Evolutionary conservation across 2,888 invertebrate species (phyloP).

Genomic region (Dastarcus helophoroides): DNA sequence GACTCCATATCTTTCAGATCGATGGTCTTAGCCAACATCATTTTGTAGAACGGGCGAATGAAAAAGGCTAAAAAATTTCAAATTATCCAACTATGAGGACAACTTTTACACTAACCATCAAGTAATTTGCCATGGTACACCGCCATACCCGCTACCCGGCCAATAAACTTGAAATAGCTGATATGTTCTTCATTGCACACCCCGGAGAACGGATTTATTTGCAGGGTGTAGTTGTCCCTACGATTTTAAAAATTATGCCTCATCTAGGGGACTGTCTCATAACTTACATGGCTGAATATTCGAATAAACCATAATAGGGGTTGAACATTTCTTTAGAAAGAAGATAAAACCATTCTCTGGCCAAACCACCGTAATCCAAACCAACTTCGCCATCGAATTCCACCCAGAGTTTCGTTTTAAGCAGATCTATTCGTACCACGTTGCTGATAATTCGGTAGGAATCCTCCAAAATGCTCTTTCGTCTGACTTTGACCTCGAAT

Average conservation of each 20-base stretch:
- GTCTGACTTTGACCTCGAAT: conserved; percentile 89
- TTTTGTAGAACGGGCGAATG: conserved; percentile 99
- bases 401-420: conserved; percentile 97
- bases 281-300: conserved; percentile 94
- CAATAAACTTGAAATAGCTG: conserved; percentile 97
- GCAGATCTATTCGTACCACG: conserved; percentile 78
- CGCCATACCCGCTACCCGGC: conserved; percentile 96
- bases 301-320: conserved; percentile 98
- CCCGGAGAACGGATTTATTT: conserved; percentile 97
- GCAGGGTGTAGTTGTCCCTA: conserved; percentile 95
- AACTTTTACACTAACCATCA: conserved; percentile 55
- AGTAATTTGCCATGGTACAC: conserved; percentile 97
- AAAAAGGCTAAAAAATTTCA: conserved; percentile 69
- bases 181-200: conserved; percentile 97
- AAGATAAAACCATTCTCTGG: conserved; percentile 97
- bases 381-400: conserved; percentile 98
- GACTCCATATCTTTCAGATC: conserved; percentile 97
- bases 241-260: conserved; percentile 16
- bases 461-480: conserved; percentile 90
- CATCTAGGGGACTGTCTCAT: conserved; percentile 3
- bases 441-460: conserved; percentile 93
- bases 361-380: conserved; percentile 90
- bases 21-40: conserved; percentile 94
- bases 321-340: conserved; percentile 99
- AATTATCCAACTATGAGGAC: not conserved